Evolutionary conservation across 2,888 invertebrate genomes (phyloP), one percentile per base, ranked within the genome.

Genomic region (Augiades crinisus): DNA sequence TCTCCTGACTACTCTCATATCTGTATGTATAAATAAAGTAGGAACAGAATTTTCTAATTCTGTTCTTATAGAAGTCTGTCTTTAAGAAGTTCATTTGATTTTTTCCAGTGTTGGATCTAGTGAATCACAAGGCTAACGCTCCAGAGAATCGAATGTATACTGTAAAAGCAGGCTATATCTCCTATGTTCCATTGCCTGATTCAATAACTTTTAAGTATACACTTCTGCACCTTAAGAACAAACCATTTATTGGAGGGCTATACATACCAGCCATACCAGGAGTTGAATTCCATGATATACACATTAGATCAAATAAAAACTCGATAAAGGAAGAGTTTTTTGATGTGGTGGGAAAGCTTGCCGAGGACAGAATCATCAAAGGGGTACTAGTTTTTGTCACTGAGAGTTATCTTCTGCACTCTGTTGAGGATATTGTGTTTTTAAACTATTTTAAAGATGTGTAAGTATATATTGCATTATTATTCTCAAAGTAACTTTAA

Each of bases 361-460:
- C 77, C 3, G 64, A 74, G 54, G 71, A 72, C 19, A 64, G 67
- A 43, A 71, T 75, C 8, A 70, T 89, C 7, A 89, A 87, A 62
- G 89, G 85, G 1, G 67, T 77, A 7, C 53, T 89, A 13, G 81
- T 83, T 6, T 88, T 80, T 73, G 80, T 84, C 1, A 86, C 85
- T n/a, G 86, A 85, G 50, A 84, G 78, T 56, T 87, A 77, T 47
- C 62, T 88, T 3, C 60, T 88, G 30, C 75, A 80, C 58, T 67
- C 78, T 17, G 74, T 78, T 46, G 81, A 83, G 34, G 79, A 81
- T 55, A 78, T 84, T 47, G 68, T 75, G n/a, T 85, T 84, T 59
- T 65, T 88, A 50, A 78, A 81, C 58, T 78, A 81, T 60, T 74
- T 88, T 30, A 75, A 72, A 46, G 70, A 75, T 49, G 65, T 81